Percentiles rank a stretch among this genome's conserved stretches.
Conservation (phyloP, 64 coral and sea anemone species). For the Pocillopora damicornis region DNA sequence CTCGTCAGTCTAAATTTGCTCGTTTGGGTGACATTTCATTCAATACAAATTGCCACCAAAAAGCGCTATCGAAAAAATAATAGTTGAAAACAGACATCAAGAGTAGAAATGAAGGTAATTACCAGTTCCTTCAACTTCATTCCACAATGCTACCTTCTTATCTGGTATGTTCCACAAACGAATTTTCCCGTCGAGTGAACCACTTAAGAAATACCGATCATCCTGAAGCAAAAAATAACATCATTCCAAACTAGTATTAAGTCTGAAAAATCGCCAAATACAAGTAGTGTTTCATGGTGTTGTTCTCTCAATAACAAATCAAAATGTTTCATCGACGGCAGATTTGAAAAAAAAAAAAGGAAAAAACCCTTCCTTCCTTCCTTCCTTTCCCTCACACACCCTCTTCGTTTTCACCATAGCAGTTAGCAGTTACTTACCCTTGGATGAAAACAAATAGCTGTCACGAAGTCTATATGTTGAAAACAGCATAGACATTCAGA, state of each 20-base stretch:
- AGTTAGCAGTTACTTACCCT: constrained; percentile 60
- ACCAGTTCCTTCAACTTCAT: constrained; percentile 99
- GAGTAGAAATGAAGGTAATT: not conserved
- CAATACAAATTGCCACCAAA: too few species aligned
- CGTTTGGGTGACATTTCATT: too few species aligned
- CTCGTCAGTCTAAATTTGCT: too few species aligned
- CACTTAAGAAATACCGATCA: constrained; percentile 99
- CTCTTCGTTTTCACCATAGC: not conserved
- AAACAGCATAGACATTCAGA: constrained; percentile 98
- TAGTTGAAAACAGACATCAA: too few species aligned
- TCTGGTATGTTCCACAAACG: constrained; percentile 99
- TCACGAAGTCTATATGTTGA: constrained; percentile 99
- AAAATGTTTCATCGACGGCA: not conserved
- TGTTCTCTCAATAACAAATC: too few species aligned
- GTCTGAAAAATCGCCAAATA: too few species aligned
- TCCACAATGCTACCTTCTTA: constrained; percentile 98
- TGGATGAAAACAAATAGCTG: constrained; percentile 97
- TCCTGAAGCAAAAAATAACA: constrained; percentile 46
- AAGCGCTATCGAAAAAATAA: too few species aligned
- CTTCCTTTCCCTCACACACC: too few species aligned
- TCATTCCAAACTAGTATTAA: not conserved
- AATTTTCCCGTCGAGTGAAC: constrained; percentile 97
- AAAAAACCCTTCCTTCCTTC: too few species aligned
- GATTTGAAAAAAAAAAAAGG: not conserved
- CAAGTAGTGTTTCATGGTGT: too few species aligned